These are phyloP conservation scores for Chaetorhynchus papuensis DNA, from an alignment of 2,113 vertebrate genomes.

Conservation along the genomic window DNA sequence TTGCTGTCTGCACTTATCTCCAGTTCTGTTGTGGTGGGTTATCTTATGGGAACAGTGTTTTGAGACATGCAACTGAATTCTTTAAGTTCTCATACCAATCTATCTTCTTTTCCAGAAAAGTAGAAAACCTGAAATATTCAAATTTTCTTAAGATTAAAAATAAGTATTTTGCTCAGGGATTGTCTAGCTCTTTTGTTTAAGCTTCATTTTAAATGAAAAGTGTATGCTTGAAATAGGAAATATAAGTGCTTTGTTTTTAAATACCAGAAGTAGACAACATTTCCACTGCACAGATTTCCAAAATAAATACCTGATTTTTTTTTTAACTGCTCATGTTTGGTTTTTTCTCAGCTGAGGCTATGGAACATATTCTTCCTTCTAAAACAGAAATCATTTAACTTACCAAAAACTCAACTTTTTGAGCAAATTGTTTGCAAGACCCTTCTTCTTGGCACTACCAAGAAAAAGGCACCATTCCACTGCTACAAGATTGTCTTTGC, in stretches of 20 bases:
- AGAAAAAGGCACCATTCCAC: background rate
- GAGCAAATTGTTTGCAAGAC: background rate
- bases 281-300: background rate
- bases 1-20: background rate
- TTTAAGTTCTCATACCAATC: background rate
- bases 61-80: background rate
- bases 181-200: background rate
- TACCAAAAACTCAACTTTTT: background rate
- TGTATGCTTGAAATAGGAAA: background rate
- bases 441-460: background rate
- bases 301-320: background rate
- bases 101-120: background rate
- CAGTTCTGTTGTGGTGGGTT: background rate
- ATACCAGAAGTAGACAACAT: background rate
- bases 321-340: background rate
- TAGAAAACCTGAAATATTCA: background rate
- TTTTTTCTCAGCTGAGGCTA: background rate
- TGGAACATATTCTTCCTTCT: background rate
- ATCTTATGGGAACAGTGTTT: too few species aligned
- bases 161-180: background rate
- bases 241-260: background rate
- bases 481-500: background rate
- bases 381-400: background rate
- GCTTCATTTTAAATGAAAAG: background rate
- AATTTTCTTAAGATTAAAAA: background rate